phyloP scores from a whole-genome alignment of 2,113 vertebrate genomes.

The Pipra filicauda region DNA sequence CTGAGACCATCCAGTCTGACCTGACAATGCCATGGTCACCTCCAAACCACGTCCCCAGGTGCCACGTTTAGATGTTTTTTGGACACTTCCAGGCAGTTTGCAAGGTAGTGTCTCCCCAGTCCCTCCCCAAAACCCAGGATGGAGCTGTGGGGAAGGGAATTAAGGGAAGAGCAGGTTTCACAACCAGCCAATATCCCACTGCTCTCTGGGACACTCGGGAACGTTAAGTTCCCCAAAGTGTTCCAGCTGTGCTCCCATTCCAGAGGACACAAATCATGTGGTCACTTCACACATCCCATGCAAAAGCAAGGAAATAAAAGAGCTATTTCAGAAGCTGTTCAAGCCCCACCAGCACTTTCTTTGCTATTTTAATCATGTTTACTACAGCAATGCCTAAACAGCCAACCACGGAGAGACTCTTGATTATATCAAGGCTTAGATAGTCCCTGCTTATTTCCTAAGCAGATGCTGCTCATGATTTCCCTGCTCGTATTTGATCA shows the following conservation, averaged over 20 bases:
- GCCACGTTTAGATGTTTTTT: background rate
- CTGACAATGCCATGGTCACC: background rate
- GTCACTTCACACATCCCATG: background rate
- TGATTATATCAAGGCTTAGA: background rate
- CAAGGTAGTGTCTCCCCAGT: background rate
- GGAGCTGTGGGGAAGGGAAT: background rate
- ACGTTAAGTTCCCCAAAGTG: rapidly evolving
- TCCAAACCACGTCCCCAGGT: background rate
- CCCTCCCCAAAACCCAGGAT: rapidly evolving
- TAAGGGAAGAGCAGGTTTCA: background rate
- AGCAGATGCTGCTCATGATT: constrained; percentile 61
- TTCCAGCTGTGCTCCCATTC: no score
- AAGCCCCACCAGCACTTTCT: background rate
- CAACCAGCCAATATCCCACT: background rate
- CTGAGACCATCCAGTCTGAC: background rate
- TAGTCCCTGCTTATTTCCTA: constrained; percentile 31
- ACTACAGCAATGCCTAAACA: background rate
- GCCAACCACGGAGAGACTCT: background rate
- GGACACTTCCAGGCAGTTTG: background rate
- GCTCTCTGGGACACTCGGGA: background rate
- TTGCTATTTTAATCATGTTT: background rate
- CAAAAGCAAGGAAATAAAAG: background rate
- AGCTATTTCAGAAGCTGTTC: background rate
- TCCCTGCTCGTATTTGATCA: constrained; percentile 46
- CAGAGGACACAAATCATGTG: background rate